Evolutionary conservation across 2,888 invertebrate species (phyloP), one percentile per base, ranked within the genome.

Genomic region (Rhogogaster chlorosoma): DNA sequence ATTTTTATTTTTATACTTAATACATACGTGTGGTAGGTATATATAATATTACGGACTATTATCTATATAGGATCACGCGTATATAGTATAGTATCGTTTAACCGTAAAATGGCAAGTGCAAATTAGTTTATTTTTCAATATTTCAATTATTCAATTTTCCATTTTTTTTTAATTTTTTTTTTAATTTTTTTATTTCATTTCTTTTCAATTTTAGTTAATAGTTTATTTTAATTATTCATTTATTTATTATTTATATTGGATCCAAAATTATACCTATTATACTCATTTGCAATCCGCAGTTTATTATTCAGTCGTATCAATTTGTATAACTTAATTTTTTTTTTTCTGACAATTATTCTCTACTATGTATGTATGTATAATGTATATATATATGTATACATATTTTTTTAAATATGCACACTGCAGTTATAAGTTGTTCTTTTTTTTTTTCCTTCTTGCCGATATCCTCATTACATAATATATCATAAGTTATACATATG

Each of bases 281-380:
- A 77, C 49, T 49, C 29, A 42, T 77, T 77, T 49, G 77, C 49
- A 49, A 53, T 29, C 49, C 53, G 49, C 73, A 18, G 22, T 22
- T 67, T 80, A 49, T 57, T 57, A 49, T 77, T 77, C 75, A 77
- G 75, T 77, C 75, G 75, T 77, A 49, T 77, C 29, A 73, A 71
- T 71, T 70, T 32, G 36, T 29, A 45, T 45, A 70, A 70, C 18
- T 70, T 70, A 49, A 49, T 42, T 73, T 45, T 12, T 45, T 73
- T 2, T 18, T 36, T 42, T 73, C n/a, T 38, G 2, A 1, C 22
- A 5, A n/a, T 45, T 15, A 45, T 49, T 49, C n/a, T 71, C 29
- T 73, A 42, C 7, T 73, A 73, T 45, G 29, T 32, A 70, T 36
- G 18, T 70, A 70, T 70, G 4, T 22, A 12, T 64, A 22, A 0